Conservation (phyloP, 2,113 vertebrate genomes). For the Macquaria ambigua region DNA sequence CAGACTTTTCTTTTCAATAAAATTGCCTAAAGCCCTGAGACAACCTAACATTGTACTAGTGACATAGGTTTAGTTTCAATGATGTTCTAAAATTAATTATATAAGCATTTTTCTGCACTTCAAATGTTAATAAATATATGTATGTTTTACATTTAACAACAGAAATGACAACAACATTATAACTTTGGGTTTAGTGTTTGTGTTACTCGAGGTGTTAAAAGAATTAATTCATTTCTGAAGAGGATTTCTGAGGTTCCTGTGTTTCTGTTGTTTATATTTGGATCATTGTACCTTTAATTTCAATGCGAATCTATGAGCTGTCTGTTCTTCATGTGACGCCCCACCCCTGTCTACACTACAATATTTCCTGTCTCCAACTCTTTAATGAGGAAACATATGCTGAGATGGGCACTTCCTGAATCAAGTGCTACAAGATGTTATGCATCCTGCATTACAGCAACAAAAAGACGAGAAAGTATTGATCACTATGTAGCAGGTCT, state of each 20-base stretch:
- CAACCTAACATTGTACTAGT: background rate
- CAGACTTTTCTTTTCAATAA: no score
- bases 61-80: background rate
- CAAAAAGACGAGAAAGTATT: constrained; percentile 65
- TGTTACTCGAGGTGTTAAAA: background rate
- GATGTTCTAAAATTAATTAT: background rate
- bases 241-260: background rate
- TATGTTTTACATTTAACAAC: background rate
- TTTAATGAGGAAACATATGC: constrained; percentile 52
- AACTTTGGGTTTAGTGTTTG: background rate
- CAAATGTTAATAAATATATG: background rate
- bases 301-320: background rate
- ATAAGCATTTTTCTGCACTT: no score
- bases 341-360: background rate
- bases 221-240: background rate
- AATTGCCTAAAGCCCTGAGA: no score
- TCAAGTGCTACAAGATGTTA: constrained; percentile 63
- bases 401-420: constrained; percentile 61
- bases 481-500: constrained; percentile 64
- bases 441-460: constrained; percentile 66
- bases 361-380: constrained; percentile 46
- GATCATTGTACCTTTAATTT: background rate
- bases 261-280: background rate
- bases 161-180: background rate
- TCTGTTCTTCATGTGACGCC: background rate